These are phyloP conservation scores for Latheticus oryzae DNA, from an alignment of 2,888 invertebrate genomes.

Conservation along the genomic window DNA sequence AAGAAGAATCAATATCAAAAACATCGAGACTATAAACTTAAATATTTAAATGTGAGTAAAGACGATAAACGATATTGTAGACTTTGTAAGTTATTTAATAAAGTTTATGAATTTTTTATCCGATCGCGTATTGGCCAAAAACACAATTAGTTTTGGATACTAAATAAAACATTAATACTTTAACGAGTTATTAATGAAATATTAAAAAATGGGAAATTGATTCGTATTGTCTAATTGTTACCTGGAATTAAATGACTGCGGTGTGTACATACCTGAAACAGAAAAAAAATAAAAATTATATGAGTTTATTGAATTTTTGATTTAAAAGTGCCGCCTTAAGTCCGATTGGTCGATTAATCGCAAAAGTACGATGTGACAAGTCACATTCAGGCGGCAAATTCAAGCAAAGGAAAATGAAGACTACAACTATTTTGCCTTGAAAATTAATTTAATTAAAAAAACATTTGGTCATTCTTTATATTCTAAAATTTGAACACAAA, in stretches of 20 bases:
- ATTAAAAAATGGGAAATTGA: constrained; percentile 22
- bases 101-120: constrained; percentile 17
- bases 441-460: too few relatives aligned
- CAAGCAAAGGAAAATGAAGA: too few relatives aligned
- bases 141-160: constrained; percentile 25
- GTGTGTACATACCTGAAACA: constrained; percentile 24
- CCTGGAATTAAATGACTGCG: neutral
- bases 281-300: too few relatives aligned
- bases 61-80: constrained; percentile 2
- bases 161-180: constrained; percentile 22
- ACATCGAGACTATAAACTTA: constrained; percentile 11
- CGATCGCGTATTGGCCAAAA: constrained; percentile 27
- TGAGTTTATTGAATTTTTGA: too few relatives aligned
- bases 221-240: too few relatives aligned
- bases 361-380: too few relatives aligned
- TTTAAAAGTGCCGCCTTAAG: too few relatives aligned
- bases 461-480: too few relatives aligned
- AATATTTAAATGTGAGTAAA: constrained; percentile 17
- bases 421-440: too few relatives aligned
- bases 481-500: too few relatives aligned
- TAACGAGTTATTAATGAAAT: constrained; percentile 25
- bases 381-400: too few relatives aligned
- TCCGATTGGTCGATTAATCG: too few relatives aligned
- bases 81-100: constrained; percentile 9
- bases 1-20: constrained; percentile 21